Evolutionary conservation across 2,888 invertebrate species (phyloP).

Genomic region (Aphidius colemani): DNA sequence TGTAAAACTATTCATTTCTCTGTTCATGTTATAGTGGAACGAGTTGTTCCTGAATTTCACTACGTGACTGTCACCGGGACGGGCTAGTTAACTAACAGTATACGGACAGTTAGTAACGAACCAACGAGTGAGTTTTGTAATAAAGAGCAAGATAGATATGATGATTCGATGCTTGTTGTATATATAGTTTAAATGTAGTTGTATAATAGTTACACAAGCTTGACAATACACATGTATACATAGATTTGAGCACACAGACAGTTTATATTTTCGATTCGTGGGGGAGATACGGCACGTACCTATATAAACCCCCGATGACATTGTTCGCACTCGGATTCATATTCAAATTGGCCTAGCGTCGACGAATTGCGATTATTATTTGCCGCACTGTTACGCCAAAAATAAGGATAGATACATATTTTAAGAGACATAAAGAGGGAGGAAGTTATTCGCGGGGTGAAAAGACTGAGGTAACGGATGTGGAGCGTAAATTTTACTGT

Average conservation of each 20-base stretch:
- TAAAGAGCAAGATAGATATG: slow-evolving; percentile 11
- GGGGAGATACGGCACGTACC: slow-evolving; percentile 59
- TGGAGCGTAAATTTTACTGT: slow-evolving; percentile 15
- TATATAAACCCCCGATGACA: slow-evolving; percentile 50
- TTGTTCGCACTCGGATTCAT: slow-evolving; percentile 60
- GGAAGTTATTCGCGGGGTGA: neutral
- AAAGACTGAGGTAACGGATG: slow-evolving; percentile 10
- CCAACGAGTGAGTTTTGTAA: slow-evolving; percentile 23
- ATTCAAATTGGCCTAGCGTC: slow-evolving; percentile 56
- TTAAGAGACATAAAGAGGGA: slow-evolving; percentile 3
- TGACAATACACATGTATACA: no score
- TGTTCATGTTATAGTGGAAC: neutral
- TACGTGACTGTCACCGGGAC: slow-evolving; percentile 59
- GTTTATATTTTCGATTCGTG: slow-evolving; percentile 45
- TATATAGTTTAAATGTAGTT: no score
- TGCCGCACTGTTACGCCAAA: slow-evolving; percentile 38
- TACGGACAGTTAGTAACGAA: slow-evolving; percentile 45
- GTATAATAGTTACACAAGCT: no score
- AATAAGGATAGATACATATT: neutral
- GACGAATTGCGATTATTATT: slow-evolving; percentile 55
- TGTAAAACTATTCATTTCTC: slow-evolving; percentile 26
- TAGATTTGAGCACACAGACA: no score
- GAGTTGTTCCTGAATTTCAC: slow-evolving; percentile 25
- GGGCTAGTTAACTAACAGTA: slow-evolving; percentile 59
- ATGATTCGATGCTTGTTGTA: neutral